Base-by-base conservation (phyloP, 2,888 invertebrate species). In the Polymixis lichenea region DNA sequence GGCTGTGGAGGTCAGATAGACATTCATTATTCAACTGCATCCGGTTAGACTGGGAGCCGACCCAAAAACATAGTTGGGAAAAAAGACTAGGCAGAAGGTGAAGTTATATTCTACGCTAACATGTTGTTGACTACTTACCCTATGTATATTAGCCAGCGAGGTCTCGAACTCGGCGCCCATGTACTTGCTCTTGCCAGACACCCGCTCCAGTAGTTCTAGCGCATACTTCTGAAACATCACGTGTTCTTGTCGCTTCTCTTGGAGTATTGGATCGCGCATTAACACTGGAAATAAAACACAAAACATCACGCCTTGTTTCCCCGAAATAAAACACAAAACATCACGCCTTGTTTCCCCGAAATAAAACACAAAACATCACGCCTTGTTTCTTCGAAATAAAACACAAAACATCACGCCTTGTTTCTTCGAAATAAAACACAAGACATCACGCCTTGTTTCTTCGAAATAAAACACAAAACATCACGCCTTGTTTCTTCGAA, bases 231-330 rank as follows among this genome's bases (percentile, higher is more conserved):
- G 99, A 93, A 99, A 99, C 94, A 98, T 98, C 0, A 99, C 98
- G 94, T 99, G 99, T 90, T 99, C 99, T 85, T 98, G 98, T 0
- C 99, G 97, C 94, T 99, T 99, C 94, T 99, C 99, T 95, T 99
- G 99, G 1, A 99, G 97, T 80, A 99, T 99, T 19, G 99, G 99
- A 94, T 99, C 99, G 73, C 99, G 98, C 98, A 99, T 99, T 74
- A 99, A 95, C 85, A 97, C 98, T 98, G 95, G 11, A 94, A 95
- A 61, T 66, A 74, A 19, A 65, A 55, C 38, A 32, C 32, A 32
- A 32, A 32, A 32, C 32, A 32, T 32, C 32, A 32, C 32, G 32
- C 32, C 32, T 32, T 32, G 32, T 32, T 32, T 32, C 32, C 32
- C 32, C 32, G 32, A 32, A 32, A 61, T 66, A 74, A 19, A 65